Conservation (phyloP, 2,888 invertebrate genomes). For the Drosophila neonasuta region DNA sequence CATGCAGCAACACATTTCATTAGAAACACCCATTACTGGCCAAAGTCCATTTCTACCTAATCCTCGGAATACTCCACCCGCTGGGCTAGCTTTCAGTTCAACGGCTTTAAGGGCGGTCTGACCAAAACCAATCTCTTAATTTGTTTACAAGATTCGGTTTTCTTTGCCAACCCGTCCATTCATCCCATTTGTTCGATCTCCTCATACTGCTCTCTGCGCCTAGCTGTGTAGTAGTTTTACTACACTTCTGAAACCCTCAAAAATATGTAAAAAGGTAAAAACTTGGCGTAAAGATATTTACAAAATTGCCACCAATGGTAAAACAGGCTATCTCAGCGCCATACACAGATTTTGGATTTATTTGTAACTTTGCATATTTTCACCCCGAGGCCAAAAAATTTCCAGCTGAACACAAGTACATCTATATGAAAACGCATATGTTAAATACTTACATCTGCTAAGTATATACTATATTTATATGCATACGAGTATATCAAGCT, state of each 20-base stretch:
- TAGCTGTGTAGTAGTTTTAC: constrained; percentile 55
- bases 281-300: constrained; percentile 10
- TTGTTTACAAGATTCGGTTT: constrained; percentile 74
- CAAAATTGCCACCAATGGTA: constrained; percentile 2
- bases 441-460: constrained; percentile 8
- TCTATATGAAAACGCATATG: constrained; percentile 13
- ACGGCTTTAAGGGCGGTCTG: constrained; percentile 70
- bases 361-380: constrained; percentile 79
- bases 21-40: constrained; percentile 71
- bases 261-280: constrained; percentile 71
- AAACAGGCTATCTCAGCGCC: constrained; percentile 15
- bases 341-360: constrained; percentile 76
- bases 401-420: constrained; percentile 65
- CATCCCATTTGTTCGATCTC: neutral
- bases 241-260: constrained; percentile 67
- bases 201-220: constrained; percentile 5
- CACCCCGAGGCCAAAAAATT: constrained; percentile 66
- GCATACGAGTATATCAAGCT: constrained; percentile 8
- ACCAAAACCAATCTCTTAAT: constrained; percentile 75
- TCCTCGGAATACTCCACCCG: constrained; percentile 43
- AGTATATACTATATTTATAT: too few relatives aligned
- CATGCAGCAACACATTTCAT: constrained; percentile 76
- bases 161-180: constrained; percentile 41
- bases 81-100: constrained; percentile 69
- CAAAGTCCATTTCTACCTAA: neutral